Base-by-base conservation (phyloP, 1,140 invertebrate species). In the Diuraphis noxia region DNA sequence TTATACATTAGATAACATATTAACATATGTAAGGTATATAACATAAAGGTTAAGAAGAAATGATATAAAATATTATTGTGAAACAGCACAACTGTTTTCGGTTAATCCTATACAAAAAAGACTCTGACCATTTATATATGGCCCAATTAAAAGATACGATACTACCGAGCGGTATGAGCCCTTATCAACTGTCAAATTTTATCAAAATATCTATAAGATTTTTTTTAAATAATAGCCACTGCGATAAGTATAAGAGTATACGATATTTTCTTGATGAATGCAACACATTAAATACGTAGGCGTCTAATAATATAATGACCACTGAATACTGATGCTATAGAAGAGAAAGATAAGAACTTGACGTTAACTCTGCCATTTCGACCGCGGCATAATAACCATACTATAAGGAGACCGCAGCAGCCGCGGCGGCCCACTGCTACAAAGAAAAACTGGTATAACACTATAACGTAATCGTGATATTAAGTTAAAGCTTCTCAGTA, bases 321-420 rank as follows among this genome's bases (percentile, higher is more conserved):
- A 63, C 36, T 63, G 86, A 63, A 25, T 25, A 63, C 36, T 34
- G n/a, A 72, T n/a, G 13, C 13, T 72, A 4, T 13, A 56, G 86
- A 63, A 88, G 52, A 88, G 49, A 88, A 88, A 63, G 86, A 88
- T 13, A 87, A 49, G 63, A 88, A 88, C 86, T 88, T 49, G 49
- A 88, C 86, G 17, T 63, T 87, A 87, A 87, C 85, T 36, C 36
- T 56, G 17, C 6, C 85, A 17, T 38, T 40, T 36, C 49, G 10
- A 40, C 36, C 49, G 19, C 86, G 8, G 43, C 5, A 56, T 41
- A 63, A 88, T 41, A 63, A 0, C 56, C 13, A n/a, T 63, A 88
- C 40, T 63, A 40, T 72, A 72, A 72, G 56, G 30, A 72, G 56
- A 17, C 56, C 34, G 34, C 86, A 25, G 30, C 30, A 17, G 30